Base-by-base conservation (phyloP, 1,140 invertebrate genomes). In the Ptiloglossa arizonensis region DNA sequence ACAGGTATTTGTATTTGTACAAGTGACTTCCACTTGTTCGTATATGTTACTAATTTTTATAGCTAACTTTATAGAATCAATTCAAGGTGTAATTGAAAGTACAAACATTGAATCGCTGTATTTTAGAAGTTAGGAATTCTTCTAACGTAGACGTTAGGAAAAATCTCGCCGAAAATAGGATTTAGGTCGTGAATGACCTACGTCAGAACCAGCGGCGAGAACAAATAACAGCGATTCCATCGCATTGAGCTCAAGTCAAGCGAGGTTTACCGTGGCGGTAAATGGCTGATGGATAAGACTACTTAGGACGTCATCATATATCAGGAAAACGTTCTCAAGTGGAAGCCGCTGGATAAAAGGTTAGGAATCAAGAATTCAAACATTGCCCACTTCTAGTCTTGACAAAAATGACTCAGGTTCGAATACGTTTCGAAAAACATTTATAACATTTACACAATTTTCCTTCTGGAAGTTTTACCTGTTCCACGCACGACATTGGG, bases 261-360 rank as follows among this genome's bases (percentile, higher is more conserved):
- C 56, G 44, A 69, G 84, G 72, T 86, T 86, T 80, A 77, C 76
- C 66, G 63, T 82, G 71, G 46, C 68, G 56, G 83, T 82, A 85
- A 85, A 85, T 81, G 85, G 73, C 71, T 87, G 81, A 84, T 83
- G 82, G 85, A 87, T 87, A 87, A 86, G 79, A 74, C 75, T 79
- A 76, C 81, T 84, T 60, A 60, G 74, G 52, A 52, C 68, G 75
- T 57, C 75, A 69, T 82, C 85, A 60, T 82, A 84, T 73, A 87
- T 87, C 85, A 87, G 76, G 50, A 67, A 78, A 73, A 81, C 77
- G 70, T 74, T 82, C 46, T 38, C 44, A 63, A 85, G 80, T 70
- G 69, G 74, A 79, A 81, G 60, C 60, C 56, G 56, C 66, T 59
- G 81, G 85, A 81, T 87, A 81, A 87, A 76, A 87, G 79, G 74